Conservation (phyloP, 2,888 invertebrate species). For the Trichogramma evanescens region DNA sequence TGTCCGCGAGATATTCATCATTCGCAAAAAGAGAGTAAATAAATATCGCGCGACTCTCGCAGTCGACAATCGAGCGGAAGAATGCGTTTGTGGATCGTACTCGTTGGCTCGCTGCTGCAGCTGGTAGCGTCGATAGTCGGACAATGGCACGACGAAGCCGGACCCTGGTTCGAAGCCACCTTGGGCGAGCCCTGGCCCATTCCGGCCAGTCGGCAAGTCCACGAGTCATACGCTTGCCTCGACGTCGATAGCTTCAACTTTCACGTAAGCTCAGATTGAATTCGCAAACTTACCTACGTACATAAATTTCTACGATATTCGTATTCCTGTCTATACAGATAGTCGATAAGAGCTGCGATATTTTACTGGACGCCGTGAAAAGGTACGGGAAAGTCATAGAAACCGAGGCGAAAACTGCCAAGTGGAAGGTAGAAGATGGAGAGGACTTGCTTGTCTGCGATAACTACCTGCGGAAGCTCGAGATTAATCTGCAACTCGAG, state of each 20-base stretch:
- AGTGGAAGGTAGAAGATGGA: too few species aligned
- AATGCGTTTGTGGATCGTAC: too few species aligned
- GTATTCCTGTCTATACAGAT: conserved; percentile 33
- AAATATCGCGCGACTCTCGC: too few species aligned
- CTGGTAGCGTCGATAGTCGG: neutral
- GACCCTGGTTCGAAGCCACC: conserved; percentile 52
- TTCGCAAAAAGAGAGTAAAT: too few species aligned
- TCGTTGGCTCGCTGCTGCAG: too few species aligned
- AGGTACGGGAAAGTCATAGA: conserved; percentile 51
- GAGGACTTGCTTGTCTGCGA: conserved; percentile 23
- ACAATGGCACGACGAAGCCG: conserved; percentile 43
- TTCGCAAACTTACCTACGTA: neutral
- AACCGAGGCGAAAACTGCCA: conserved; percentile 25
- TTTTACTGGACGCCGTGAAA: conserved; percentile 52
- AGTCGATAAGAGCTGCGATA: conserved; percentile 50
- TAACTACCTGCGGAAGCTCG: conserved; percentile 50
- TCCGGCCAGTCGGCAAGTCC: conserved; percentile 49
- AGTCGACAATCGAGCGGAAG: too few species aligned
- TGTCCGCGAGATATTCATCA: too few species aligned
- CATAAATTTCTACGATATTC: neutral
- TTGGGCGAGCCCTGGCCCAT: conserved; percentile 65
- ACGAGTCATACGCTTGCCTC: conserved; percentile 46
- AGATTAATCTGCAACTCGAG: conserved; percentile 52
- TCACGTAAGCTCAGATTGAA: conserved; percentile 23
- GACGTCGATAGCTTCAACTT: conserved; percentile 51